These are phyloP conservation scores for Poicephalus meyeri DNA, from an alignment of 2,113 vertebrate genomes.

Conservation along the genomic window DNA sequence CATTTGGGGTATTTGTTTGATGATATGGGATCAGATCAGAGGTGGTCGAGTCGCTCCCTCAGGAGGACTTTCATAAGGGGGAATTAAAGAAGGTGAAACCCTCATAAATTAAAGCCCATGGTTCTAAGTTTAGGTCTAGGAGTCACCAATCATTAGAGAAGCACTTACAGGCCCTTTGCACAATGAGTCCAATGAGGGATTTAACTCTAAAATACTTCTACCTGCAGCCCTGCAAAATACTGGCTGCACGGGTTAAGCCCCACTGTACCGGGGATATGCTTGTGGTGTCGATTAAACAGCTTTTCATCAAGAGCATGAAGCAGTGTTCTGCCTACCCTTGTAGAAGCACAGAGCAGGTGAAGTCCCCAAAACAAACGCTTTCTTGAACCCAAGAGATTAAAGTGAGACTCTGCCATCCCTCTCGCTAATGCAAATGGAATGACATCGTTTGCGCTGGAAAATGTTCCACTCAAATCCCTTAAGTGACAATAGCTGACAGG, in stretches of 20 bases:
- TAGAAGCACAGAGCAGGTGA: background rate
- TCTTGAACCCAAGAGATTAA: background rate
- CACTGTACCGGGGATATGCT: background rate
- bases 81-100: conserved; percentile 54
- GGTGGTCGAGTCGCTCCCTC: conserved; percentile 6
- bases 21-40: conserved; percentile 23
- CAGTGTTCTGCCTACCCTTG: background rate
- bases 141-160: background rate
- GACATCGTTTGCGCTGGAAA: background rate
- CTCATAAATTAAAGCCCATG: background rate
- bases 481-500: conserved; percentile 20
- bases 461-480: background rate
- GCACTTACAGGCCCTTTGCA: conserved; percentile 2
- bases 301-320: conserved; percentile 17
- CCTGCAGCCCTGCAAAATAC: background rate
- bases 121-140: conserved; percentile 17
- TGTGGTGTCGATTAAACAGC: background rate
- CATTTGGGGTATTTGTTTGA: conserved; percentile 67
- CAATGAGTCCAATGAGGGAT: background rate
- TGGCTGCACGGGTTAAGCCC: background rate
- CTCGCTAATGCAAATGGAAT: background rate
- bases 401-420: background rate
- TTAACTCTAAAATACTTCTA: conserved; percentile 5
- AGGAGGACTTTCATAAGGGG: background rate
- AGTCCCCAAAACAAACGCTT: background rate